Evolutionary conservation across 2,888 invertebrate genomes (phyloP), one percentile per base, ranked within the genome.

Genomic region (Mythimna pallens): DNA sequence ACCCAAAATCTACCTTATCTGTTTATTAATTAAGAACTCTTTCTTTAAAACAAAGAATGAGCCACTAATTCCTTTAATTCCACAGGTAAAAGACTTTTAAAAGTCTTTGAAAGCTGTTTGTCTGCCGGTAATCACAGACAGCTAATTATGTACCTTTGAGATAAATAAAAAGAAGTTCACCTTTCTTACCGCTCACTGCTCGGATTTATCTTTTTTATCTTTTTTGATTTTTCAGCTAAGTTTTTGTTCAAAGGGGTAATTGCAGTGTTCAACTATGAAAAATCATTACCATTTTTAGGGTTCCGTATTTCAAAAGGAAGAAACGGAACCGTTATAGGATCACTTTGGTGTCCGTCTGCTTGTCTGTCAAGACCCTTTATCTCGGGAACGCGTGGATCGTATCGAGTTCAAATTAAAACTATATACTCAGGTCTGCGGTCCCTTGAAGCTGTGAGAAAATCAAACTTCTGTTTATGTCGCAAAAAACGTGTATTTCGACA

Each of bases 121-220:
- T 65, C 68, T 63, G 52, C 57, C 71, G 67, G 69, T 80, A 82
- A 83, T 84, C 55, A 69, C 70, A 71, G 40, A 36, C 61, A 36
- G 57, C 80, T 84, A 84, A 84, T 84, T 80, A 80, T 65, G 59
- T 73, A 68, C 67, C 73, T 80, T 80, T 82, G 69, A 55, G 34
- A 67, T 30, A 58, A 81, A 63, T 66, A 64, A 76, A 40, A 84
- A 82, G 66, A 57, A 70, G n/a, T 30, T 30, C 5, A 10, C n/a
- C 4, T 68, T 64, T 65, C 34, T 57, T 58, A 58, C 36, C 30
- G 59, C n/a, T 64, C n/a, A 43, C 63, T 64, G 9, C 34, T 71
- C 34, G 30, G 78, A 70, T 34, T 69, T 68, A 64, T 73, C 30
- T 70, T 76, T 70, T 76, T 63, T 22, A 43, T 7, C 54, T 67